Base-by-base conservation (phyloP, 35 echinoderm and acorn worm species). In the Apostichopus californicus region DNA sequence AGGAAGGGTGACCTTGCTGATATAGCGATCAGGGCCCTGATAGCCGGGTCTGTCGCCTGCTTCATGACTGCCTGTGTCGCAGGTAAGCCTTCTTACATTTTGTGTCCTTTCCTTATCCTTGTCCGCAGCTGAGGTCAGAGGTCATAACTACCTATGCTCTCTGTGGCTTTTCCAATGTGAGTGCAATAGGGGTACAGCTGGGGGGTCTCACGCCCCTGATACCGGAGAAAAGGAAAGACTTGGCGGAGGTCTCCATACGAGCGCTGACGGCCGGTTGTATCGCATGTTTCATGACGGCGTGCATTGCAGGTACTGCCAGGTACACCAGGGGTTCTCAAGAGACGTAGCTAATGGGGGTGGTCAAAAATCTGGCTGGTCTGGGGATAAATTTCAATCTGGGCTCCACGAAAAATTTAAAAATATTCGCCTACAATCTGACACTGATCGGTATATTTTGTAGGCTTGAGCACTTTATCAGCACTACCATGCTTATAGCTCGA, bases 31-130 rank as follows among this genome's bases (percentile, higher is more conserved):
- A 91, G 96, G 11, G 91, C 96, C 54, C 92, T 97, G 3, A 95
- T 97, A 70, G 94, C 96, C 1, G 96, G 96, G 20, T 93, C 96
- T 4, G 34, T 97, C 2, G 96, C 96, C 12, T 97, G 96, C 55
- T 95, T 97, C 34, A 95, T 97, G 96, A 97, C 96, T 17, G 96
- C 96, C 14, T 95, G 96, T 88, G 94, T 97, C 34, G 96, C 96
- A 80, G 96, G 96, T 97, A 92, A 92, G 96, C 87, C 64, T 68
- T 68, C 6, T 68, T 18, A 14, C 64, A 68, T 68, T 11, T 68
- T 46, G 2, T 46, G 58, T 61, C 12, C 58, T 61, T 61, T 12
- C 58, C 58, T 61, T 12, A 61, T 61, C 58, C 12, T 61, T 61
- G 58, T 7, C 90, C 65, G 8, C n/a, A 96, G 95, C n/a, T 57